These are phyloP conservation scores for Musca vetustissima DNA, from an alignment of 1,140 invertebrate species.

Conservation along the genomic window DNA sequence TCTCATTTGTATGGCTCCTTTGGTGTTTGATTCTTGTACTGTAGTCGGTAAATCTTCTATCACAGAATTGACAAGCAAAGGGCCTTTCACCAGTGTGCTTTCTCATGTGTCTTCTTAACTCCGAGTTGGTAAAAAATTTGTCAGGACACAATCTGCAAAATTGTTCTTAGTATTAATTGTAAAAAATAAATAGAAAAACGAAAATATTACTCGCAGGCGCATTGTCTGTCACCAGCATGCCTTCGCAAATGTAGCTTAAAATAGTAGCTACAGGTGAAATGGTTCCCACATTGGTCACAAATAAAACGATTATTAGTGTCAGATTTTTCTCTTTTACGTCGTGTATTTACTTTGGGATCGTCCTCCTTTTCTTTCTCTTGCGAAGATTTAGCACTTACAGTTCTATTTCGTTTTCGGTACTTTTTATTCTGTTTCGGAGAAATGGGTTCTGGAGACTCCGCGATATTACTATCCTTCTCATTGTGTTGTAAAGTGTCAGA, in stretches of 20 bases:
- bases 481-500: not conserved
- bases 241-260: conserved; percentile 27
- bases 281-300: conserved; percentile 31
- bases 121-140: conserved; percentile 43
- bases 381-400: not conserved
- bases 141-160: conserved; percentile 41
- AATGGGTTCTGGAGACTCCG: not conserved
- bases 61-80: conserved; percentile 26
- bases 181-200: not conserved
- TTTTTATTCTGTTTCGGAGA: not conserved
- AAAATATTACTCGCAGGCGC: conserved; percentile 27
- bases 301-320: conserved; percentile 6
- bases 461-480: not conserved
- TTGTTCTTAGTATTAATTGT: not conserved
- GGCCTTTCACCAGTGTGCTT: conserved; percentile 29
- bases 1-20: conserved; percentile 29
- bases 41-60: conserved; percentile 28
- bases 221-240: conserved; percentile 27
- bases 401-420: not conserved
- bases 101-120: conserved; percentile 40
- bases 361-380: not conserved
- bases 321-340: not conserved
- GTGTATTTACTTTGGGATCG: not conserved
- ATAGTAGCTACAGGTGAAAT: conserved; percentile 24
- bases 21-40: conserved; percentile 29